Evolutionary conservation across 2,797 vertebrate genomes (phyloP).

Genomic region (Galagoides demidoff): DNA sequence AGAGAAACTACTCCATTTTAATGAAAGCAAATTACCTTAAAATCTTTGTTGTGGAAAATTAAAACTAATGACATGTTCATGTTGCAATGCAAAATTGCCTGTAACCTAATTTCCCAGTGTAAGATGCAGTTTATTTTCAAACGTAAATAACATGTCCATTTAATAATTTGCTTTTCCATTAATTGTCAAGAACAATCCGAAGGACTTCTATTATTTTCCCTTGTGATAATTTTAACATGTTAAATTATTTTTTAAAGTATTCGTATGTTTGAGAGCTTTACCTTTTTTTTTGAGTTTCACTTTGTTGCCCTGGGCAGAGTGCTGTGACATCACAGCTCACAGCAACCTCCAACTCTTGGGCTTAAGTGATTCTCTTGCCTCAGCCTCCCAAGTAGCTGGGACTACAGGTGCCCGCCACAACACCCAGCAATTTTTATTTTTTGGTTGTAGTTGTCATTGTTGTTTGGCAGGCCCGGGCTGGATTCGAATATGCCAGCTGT

Average conservation of each 20-base stretch:
- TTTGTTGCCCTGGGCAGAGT: no score
- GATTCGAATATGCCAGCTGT: no score
- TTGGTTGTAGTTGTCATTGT: no score
- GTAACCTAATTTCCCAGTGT: conserved; percentile 63
- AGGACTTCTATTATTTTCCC: conserved; percentile 49
- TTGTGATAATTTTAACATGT: conserved; percentile 54
- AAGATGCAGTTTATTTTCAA: conserved; percentile 68
- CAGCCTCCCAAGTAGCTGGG: no score
- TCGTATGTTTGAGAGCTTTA: neutral
- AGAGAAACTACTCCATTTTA: conserved; percentile 54
- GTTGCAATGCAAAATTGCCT: conserved; percentile 63
- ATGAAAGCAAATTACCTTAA: conserved; percentile 74
- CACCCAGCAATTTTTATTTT: no score
- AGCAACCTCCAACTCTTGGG: no score
- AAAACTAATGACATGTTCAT: conserved; percentile 74
- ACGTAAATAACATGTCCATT: conserved; percentile 21
- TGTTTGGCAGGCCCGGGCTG: no score
- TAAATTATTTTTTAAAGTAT: neutral
- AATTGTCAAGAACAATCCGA: neutral
- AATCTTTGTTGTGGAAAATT: conserved; percentile 81
- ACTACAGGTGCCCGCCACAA: no score
- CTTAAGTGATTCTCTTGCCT: no score
- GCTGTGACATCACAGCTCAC: no score
- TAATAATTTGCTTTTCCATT: conserved; percentile 69
- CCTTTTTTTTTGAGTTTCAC: no score